A percentile compares a stretch with the other conserved stretches of the same genome.
Conservation (phyloP, 2,797 vertebrate genomes). For the Myotis findleyi region DNA sequence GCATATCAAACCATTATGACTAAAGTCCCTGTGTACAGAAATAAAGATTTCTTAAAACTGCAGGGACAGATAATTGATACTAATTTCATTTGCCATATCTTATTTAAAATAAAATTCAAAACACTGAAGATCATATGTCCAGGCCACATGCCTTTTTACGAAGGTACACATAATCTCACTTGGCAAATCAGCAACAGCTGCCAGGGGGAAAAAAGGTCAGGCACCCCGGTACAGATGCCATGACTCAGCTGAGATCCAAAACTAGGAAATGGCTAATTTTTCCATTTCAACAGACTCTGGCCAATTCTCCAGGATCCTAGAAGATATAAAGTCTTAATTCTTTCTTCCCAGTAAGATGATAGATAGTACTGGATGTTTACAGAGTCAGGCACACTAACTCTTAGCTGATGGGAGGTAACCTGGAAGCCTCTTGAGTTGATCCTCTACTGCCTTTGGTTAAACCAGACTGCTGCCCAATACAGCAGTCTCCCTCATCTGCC, state of each 20-base stretch:
- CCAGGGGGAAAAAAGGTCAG: slow-evolving; percentile 50
- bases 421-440: not conserved
- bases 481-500: not conserved
- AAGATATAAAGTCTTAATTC: slow-evolving; percentile 35
- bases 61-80: slow-evolving; percentile 24
- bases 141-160: slow-evolving; percentile 62
- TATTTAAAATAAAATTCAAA: slow-evolving; percentile 67
- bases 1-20: slow-evolving; percentile 32
- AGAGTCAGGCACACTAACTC: slow-evolving; percentile 22
- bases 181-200: slow-evolving; percentile 74
- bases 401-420: not conserved
- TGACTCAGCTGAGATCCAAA: slow-evolving; percentile 71
- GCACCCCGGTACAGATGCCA: slow-evolving; percentile 53
- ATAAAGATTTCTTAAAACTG: slow-evolving; percentile 43
- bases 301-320: slow-evolving; percentile 18
- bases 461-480: not conserved
- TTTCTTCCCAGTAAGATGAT: slow-evolving; percentile 40
- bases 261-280: slow-evolving; percentile 65
- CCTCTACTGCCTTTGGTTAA: not conserved
- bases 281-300: slow-evolving; percentile 46
- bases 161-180: slow-evolving; percentile 81
- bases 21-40: slow-evolving; percentile 53
- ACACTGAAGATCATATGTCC: slow-evolving; percentile 70
- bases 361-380: not conserved
- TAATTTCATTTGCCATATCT: slow-evolving; percentile 47